Evolutionary conservation across 2,888 invertebrate genomes (phyloP).

Genomic region (Tiphia femorata): DNA sequence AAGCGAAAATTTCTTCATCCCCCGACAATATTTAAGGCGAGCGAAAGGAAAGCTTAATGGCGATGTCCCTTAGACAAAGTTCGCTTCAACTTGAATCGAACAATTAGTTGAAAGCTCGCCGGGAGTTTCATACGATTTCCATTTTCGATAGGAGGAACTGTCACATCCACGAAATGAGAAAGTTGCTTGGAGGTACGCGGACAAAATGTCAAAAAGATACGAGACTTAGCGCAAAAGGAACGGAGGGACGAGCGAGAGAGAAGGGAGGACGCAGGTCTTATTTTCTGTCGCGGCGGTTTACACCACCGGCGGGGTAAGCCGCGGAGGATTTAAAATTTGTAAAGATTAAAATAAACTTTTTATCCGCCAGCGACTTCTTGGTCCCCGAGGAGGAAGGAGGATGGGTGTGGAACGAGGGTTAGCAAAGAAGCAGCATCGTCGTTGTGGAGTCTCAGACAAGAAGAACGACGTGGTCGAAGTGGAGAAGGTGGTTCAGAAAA

Average conservation of each 20-base stretch:
- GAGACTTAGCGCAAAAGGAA: constrained; percentile 30
- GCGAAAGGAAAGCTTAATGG: too few species aligned
- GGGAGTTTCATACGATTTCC: too few species aligned
- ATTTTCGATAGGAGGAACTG: too few species aligned
- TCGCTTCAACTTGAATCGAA: too few species aligned
- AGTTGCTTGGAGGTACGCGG: constrained; percentile 20
- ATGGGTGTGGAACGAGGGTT: background rate
- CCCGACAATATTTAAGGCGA: too few species aligned
- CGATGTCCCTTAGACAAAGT: too few species aligned
- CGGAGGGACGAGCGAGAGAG: constrained; percentile 7
- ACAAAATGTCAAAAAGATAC: constrained; percentile 29
- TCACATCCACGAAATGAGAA: too few species aligned
- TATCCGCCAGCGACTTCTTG: constrained; percentile 50
- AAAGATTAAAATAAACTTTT: constrained; percentile 66
- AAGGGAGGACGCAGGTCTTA: constrained; percentile 9
- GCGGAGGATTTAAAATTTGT: constrained; percentile 59
- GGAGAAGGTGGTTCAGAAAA: constrained; percentile 24
- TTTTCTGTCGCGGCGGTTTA: constrained; percentile 41
- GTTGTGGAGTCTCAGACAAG: too few species aligned
- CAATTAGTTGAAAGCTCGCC: too few species aligned
- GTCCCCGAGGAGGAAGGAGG: constrained; percentile 16
- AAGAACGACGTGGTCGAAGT: constrained; percentile 14
- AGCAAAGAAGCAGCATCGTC: constrained; percentile 5
- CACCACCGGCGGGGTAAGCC: constrained; percentile 34
- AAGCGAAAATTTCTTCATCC: too few species aligned